Percentiles rank a stretch among this genome's conserved stretches.
Evolutionary conservation across 2,113 vertebrate genomes (phyloP).

Genomic region (Carollia perspicillata): DNA sequence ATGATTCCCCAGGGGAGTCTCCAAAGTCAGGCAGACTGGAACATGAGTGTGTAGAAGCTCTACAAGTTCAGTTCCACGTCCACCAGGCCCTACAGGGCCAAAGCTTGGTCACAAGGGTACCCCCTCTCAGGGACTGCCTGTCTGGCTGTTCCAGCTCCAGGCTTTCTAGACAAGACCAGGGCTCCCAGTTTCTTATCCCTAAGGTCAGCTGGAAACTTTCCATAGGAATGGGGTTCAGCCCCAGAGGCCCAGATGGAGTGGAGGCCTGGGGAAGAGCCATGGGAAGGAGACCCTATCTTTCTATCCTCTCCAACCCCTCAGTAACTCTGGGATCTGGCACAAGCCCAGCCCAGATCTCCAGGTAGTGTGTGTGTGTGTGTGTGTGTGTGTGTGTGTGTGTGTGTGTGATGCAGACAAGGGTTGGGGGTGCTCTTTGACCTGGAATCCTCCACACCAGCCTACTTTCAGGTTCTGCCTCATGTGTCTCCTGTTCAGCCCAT

Average conservation of each 20-base stretch:
- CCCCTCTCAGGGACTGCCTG: background rate
- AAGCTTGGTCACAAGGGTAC: background rate
- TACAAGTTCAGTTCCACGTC: background rate
- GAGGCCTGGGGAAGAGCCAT: background rate
- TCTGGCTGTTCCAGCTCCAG: background rate
- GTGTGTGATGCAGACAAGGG: background rate
- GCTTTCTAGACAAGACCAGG: background rate
- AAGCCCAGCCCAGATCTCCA: background rate
- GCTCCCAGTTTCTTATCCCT: background rate
- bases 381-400: background rate
- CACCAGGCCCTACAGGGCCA: background rate
- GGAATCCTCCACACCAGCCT: background rate
- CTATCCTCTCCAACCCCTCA: background rate
- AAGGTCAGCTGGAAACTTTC: background rate
- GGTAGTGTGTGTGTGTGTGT: background rate
- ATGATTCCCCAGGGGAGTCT: background rate
- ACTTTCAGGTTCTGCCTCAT: background rate
- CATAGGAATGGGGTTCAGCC: background rate
- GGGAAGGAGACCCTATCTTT: background rate
- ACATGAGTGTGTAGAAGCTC: background rate
- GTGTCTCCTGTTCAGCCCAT: background rate
- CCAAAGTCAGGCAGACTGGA: background rate
- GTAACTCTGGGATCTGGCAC: background rate
- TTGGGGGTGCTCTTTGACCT: background rate
- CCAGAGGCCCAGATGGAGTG: background rate